Percentiles rank a stretch among this genome's conserved stretches.
Conservation (phyloP, 2,797 vertebrate species). For the Enteromius trimaculatus region DNA sequence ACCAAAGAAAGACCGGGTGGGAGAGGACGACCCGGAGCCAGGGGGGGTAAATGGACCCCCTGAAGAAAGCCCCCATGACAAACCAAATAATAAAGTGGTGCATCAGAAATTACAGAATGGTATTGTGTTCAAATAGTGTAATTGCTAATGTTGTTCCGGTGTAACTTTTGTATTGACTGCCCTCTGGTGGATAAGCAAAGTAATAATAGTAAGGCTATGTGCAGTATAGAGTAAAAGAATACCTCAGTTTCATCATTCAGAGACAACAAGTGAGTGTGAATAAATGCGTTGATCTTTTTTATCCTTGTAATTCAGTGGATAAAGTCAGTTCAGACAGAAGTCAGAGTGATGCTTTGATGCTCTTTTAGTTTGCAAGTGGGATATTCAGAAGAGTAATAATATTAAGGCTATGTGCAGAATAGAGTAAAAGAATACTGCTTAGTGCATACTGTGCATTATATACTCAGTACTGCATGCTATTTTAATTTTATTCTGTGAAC, state of each 20-base stretch:
- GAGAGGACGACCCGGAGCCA: slow-evolving; percentile 59
- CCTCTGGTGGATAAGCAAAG: slow-evolving; percentile 10
- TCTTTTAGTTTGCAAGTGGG: background rate
- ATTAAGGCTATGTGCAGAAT: background rate
- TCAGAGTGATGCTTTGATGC: too few relatives aligned
- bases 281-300: too few relatives aligned
- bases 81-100: background rate
- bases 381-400: background rate
- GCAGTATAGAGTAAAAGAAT: background rate
- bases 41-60: slow-evolving; percentile 48
- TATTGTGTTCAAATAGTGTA: slow-evolving; percentile 57
- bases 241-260: too few relatives aligned
- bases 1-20: slow-evolving; percentile 65
- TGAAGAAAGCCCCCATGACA: slow-evolving; percentile 49
- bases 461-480: background rate
- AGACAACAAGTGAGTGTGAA: too few relatives aligned
- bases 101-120: slow-evolving; percentile 78
- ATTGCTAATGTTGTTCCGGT: too few relatives aligned
- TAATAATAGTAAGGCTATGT: background rate
- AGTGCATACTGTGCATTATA: background rate
- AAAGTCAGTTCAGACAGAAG: too few relatives aligned
- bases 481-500: too few relatives aligned
- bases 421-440: background rate
- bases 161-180: background rate
- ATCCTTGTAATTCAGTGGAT: too few relatives aligned